Base-by-base conservation (phyloP, 1,140 invertebrate genomes). In the Apis dorsata region DNA sequence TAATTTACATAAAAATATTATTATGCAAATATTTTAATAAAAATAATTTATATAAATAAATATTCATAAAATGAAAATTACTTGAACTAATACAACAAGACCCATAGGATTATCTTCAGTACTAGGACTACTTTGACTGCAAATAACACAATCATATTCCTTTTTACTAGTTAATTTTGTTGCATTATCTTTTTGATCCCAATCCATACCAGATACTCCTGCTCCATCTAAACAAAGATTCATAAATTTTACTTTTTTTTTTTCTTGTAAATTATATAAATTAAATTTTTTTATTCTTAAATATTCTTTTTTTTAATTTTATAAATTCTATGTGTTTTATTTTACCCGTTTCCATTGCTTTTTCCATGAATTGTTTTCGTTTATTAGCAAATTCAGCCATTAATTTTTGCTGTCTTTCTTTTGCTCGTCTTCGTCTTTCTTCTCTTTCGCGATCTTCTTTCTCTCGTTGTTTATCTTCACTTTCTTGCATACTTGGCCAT, bases 71-170 rank as follows among this genome's bases (percentile, higher is more conserved):
- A 69, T 75, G 44, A 59, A 86, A 59, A 86, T 85, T 92, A 95
- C 96, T 93, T 98, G 97, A 70, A 99, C 95, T 72, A 99, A 95
- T 77, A 98, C 97, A 9, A 99, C 97, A 44, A 99, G 94, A 15
- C 98, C 98, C 91, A 99, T 97, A 24, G 98, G 98, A 93, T 98
- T 97, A 17, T 97, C 96, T 88, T 97, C 96, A 1, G 96, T 97
- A 88, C 97, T 97, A 13, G 97, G 95, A 65, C 97, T 97, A 73
- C 97, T 97, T 94, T 98, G 97, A 94, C 97, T 98, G 93, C 98
- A 99, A 90, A 99, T 99, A 71, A 98, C 98, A 95, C 99, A 99
- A 92, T 99, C 97, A 92, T 98, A 99, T 93, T 98, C 97, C 91
- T 96, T 96, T 93, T 96, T 96, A 91, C 94, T 96, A 89, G 93